A percentile compares a stretch with the other conserved stretches of the same genome.
phyloP scores from a whole-genome alignment of 2,113 vertebrate genomes.

The Entomyzon cyanotis region DNA sequence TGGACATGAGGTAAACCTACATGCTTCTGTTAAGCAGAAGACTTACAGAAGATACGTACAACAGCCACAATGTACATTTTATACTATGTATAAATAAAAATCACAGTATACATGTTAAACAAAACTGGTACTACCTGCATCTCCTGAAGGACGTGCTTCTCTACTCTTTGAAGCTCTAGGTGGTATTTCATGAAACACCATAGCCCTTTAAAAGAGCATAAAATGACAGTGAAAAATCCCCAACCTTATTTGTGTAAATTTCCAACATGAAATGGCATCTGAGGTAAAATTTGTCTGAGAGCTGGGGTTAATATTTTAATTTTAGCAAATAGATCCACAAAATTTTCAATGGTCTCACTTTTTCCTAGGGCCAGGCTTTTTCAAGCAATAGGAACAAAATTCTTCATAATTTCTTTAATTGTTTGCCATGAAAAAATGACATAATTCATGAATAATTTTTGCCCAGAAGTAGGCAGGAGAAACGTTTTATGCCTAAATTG shows the following conservation, averaged over 20 bases:
- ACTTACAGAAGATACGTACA: neutral
- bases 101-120: fast-evolving
- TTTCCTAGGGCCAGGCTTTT: neutral
- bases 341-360: neutral
- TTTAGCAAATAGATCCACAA: neutral
- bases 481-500: neutral
- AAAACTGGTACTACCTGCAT: neutral
- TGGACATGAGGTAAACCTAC: neutral
- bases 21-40: neutral
- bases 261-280: neutral
- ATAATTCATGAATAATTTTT: neutral
- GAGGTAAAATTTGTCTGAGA: neutral
- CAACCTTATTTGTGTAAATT: neutral
- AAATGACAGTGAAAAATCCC: neutral
- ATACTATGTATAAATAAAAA: neutral
- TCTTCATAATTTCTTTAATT: neutral
- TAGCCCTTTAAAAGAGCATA: neutral
- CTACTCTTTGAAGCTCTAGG: neutral
- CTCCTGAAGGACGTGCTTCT: neutral
- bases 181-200: neutral
- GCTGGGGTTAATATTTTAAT: neutral
- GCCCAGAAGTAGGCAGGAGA: neutral
- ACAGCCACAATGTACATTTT: neutral
- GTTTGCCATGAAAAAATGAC: neutral
- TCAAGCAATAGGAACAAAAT: neutral